Evolutionary conservation across 2,797 vertebrate species (phyloP).

Genomic region (Alcedo atthis): DNA sequence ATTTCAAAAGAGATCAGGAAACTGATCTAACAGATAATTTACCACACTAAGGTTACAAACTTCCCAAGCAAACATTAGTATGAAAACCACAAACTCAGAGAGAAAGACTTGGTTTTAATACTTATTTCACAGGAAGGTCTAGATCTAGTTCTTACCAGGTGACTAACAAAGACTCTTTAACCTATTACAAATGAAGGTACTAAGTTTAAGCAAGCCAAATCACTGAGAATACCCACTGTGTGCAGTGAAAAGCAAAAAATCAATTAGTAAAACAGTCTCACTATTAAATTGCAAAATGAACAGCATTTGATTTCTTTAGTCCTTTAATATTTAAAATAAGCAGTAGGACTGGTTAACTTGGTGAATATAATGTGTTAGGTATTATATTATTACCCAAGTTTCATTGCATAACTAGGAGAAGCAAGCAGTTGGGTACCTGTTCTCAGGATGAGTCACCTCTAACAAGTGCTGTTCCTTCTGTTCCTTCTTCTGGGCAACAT

Average conservation of each 20-base stretch:
- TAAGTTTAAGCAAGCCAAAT: background rate
- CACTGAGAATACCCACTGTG: background rate
- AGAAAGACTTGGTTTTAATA: background rate
- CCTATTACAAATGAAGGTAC: background rate
- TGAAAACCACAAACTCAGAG: background rate
- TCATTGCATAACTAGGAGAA: background rate
- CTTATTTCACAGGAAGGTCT: background rate
- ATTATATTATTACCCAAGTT: background rate
- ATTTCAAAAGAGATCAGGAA: background rate
- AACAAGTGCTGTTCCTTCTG: slow-evolving; percentile 83
- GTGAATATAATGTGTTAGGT: background rate
- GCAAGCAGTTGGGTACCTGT: slow-evolving; percentile 78
- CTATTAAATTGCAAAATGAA: background rate
- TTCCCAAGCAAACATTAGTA: background rate
- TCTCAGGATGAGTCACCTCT: slow-evolving; percentile 83
- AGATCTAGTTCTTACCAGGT: background rate
- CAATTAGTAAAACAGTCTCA: background rate
- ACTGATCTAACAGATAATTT: slow-evolving; percentile 2
- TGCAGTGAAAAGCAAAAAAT: background rate
- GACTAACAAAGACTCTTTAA: background rate
- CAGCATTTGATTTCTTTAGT: background rate
- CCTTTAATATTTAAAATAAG: slow-evolving; percentile 33
- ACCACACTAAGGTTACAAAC: background rate
- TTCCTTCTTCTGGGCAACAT: slow-evolving; percentile 80
- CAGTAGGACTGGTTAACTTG: background rate